A percentile compares a stretch with the other conserved stretches of the same genome.
phyloP scores from a whole-genome alignment of 2,888 invertebrate species.

The Anaspis maculata region DNA sequence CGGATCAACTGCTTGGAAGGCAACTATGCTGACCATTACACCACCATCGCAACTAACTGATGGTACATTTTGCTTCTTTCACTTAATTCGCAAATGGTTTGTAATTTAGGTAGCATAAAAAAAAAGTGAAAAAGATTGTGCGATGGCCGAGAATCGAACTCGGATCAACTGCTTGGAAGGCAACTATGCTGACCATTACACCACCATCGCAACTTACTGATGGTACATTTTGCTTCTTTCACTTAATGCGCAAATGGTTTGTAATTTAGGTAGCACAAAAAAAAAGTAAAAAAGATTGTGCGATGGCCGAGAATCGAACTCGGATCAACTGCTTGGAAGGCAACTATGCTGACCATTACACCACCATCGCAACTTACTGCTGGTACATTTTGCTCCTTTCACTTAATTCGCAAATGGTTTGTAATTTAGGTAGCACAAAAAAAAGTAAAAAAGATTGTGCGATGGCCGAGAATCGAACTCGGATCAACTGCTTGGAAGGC shows the following conservation, averaged over 20 bases:
- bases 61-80: too few relatives aligned
- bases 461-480: slow-evolving; percentile 45
- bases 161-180: slow-evolving; percentile 45
- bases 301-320: slow-evolving; percentile 45
- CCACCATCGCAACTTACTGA: slow-evolving; percentile 38
- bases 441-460: slow-evolving; percentile 20
- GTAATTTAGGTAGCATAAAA: not conserved
- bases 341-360: slow-evolving; percentile 45
- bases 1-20: slow-evolving; percentile 45
- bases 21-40: slow-evolving; percentile 45
- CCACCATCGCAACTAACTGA: slow-evolving; percentile 39
- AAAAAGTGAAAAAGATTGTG: not conserved
- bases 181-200: slow-evolving; percentile 45
- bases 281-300: slow-evolving; percentile 16
- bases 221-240: not conserved
- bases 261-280: not conserved
- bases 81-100: too few relatives aligned
- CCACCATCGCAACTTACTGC: slow-evolving; percentile 37
- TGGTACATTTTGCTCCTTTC: not conserved
- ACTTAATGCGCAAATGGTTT: not conserved
- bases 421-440: not conserved
- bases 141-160: slow-evolving; percentile 36
- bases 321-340: slow-evolving; percentile 45
- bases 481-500: slow-evolving; percentile 45
- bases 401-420: too few relatives aligned